Conservation (phyloP, 2,797 vertebrate species). For the Notamacropus eugenii region DNA sequence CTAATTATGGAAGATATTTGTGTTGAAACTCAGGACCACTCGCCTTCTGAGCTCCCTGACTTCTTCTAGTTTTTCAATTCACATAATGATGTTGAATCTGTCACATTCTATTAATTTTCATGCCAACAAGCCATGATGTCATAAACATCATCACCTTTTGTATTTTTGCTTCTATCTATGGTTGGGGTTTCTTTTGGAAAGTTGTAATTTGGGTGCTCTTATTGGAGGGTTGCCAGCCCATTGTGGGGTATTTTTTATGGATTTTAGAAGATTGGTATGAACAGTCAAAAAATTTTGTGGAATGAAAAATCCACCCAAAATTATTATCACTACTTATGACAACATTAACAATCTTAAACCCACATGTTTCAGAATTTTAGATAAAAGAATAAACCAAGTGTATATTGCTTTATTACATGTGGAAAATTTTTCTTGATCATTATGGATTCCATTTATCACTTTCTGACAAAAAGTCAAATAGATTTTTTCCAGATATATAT, state of each 20-base stretch:
- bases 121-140: not conserved
- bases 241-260: conserved; percentile 14
- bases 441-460: conserved; percentile 31
- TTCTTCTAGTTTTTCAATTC: conserved; percentile 43
- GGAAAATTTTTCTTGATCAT: not conserved
- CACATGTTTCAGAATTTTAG: conserved; percentile 42
- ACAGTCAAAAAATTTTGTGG: conserved; percentile 9
- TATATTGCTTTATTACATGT: not conserved
- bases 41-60: conserved; percentile 4
- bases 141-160: conserved; percentile 34
- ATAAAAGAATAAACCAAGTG: conserved; percentile 4
- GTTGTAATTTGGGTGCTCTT: conserved; percentile 1
- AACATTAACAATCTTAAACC: not conserved
- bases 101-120: conserved; percentile 11
- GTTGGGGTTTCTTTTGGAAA: conserved; percentile 29
- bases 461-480: conserved; percentile 13
- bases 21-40: conserved; percentile 53
- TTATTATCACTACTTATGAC: conserved; percentile 1
- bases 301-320: not conserved
- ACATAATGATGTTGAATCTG: conserved; percentile 17
- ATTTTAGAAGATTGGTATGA: not conserved
- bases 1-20: conserved; percentile 48
- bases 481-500: conserved; percentile 11
- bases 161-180: conserved; percentile 42
- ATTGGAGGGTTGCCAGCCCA: not conserved